These are phyloP conservation scores for Apocheima hispidaria DNA, from an alignment of 2,888 invertebrate genomes.

Conservation along the genomic window DNA sequence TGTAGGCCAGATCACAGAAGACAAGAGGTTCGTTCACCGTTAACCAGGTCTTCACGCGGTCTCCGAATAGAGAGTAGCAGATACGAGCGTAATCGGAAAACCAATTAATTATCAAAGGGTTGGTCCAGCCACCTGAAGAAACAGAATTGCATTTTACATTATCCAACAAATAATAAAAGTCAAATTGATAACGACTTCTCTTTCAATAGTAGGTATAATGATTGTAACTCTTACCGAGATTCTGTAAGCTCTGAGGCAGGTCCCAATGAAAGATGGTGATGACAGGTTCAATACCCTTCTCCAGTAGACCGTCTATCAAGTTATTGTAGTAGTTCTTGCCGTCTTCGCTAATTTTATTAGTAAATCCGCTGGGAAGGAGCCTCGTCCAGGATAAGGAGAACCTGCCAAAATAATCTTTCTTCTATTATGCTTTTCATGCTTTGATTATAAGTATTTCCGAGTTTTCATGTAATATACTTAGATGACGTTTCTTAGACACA, in stretches of 20 bases:
- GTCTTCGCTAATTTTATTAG: constrained; percentile 84
- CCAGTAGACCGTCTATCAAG: constrained; percentile 75
- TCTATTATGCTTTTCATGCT: no score
- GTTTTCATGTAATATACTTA: no score
- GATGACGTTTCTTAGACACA: no score
- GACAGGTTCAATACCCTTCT: constrained; percentile 76
- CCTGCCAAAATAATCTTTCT: not conserved
- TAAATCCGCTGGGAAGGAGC: constrained; percentile 87
- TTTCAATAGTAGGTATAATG: no score
- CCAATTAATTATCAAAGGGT: constrained; percentile 84
- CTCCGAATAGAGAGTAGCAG: constrained; percentile 82
- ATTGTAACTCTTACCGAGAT: constrained; percentile 41
- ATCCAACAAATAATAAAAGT: no score
- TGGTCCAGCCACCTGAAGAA: constrained; percentile 80
- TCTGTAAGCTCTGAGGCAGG: constrained; percentile 64
- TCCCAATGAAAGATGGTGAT: constrained; percentile 79
- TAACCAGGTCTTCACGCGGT: constrained; percentile 88
- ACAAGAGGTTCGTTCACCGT: constrained; percentile 89
- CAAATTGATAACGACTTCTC: no score
- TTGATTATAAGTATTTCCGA: no score
- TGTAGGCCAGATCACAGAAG: constrained; percentile 72
- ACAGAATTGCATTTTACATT: no score
- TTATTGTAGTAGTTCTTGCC: constrained; percentile 88
- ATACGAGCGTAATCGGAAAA: constrained; percentile 86
- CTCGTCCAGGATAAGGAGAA: constrained; percentile 82